These are phyloP conservation scores for Sebastes flavidus DNA, from an alignment of 2,797 vertebrate genomes.

Conservation along the genomic window DNA sequence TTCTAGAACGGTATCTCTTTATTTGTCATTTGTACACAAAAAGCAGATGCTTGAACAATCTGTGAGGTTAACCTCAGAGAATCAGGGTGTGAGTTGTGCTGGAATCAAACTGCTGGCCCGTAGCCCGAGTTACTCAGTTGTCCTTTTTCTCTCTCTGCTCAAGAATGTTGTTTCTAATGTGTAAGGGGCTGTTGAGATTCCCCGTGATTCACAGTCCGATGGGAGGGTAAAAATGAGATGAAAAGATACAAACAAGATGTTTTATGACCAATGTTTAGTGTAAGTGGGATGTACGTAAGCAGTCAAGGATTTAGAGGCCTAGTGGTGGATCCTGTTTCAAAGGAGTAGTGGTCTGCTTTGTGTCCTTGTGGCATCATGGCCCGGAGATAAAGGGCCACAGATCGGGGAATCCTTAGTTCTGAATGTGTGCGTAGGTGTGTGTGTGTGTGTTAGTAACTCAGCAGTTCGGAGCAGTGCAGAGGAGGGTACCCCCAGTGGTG, in stretches of 20 bases:
- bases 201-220: conserved; percentile 42
- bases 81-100: conserved; percentile 47
- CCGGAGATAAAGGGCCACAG: conserved; percentile 37
- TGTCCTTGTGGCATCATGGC: conserved; percentile 51
- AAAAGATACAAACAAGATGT: conserved; percentile 64
- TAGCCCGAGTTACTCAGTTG: conserved; percentile 18
- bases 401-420: conserved; percentile 27
- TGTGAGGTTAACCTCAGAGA: conserved; percentile 37
- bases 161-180: conserved; percentile 51
- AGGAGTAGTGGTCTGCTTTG: conserved; percentile 62
- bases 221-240: conserved; percentile 44
- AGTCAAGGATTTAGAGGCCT: conserved; percentile 52
- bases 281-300: conserved; percentile 56
- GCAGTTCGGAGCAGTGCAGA: conserved; percentile 39
- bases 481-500: conserved; percentile 52
- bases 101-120: conserved; percentile 42
- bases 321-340: conserved; percentile 71
- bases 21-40: conserved; percentile 40
- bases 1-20: not conserved
- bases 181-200: conserved; percentile 47
- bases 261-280: conserved; percentile 67
- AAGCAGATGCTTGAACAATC: conserved; percentile 50
- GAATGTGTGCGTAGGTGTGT: not conserved
- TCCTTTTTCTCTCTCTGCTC: conserved; percentile 24
- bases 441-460: conserved; percentile 30